Evolutionary conservation across 2,113 vertebrate genomes (phyloP), one percentile per base, ranked within the genome.

Genomic region (Hemiscyllium ocellatum): DNA sequence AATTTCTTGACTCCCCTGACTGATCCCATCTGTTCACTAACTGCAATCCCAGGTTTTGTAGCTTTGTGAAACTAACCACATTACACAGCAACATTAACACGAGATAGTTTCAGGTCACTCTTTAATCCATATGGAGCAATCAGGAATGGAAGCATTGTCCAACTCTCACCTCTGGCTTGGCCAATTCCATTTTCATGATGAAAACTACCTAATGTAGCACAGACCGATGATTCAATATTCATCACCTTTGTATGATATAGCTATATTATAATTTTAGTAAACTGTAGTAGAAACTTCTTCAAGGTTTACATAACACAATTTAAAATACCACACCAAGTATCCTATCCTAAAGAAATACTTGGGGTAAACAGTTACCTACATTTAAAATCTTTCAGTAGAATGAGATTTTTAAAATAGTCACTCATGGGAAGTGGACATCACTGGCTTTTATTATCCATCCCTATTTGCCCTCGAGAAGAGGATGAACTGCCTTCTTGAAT

Each of bases 241-340:
- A 83, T 19, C 17, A 19, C 15, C 78, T 42, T 4, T 83, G n/a
- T 83, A 42, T 42, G n/a, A 83, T n/a, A 83, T 33, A 37, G n/a
- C n/a, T 78, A 78, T 33, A 83, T 83, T 37, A 83, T 83, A n/a
- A 83, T 83, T 83, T 83, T 83, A 83, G n/a, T 42, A 47, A 83
- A 37, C 80, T 83, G 42, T 83, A 42, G n/a, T 42, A 37, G 37
- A 83, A 83, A 83, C 20, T 19, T 83, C 37, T 83, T 83, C 80
- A 83, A 83, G 17, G 4, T 80, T 37, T 80, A 37, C n/a, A 80
- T 83, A 20, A 37, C n/a, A 83, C 42, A 42, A 42, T 83, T 83
- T 42, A 1, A 83, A 47, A 5, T 47, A 42, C 17, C 37, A 83
- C 1, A 2, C 20, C 80, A 83, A 6, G 5, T 47, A 83, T 37